Percentiles rank a stretch among this genome's conserved stretches.
Conservation (phyloP, 2,797 vertebrate species). For the Acanthis flammea region DNA sequence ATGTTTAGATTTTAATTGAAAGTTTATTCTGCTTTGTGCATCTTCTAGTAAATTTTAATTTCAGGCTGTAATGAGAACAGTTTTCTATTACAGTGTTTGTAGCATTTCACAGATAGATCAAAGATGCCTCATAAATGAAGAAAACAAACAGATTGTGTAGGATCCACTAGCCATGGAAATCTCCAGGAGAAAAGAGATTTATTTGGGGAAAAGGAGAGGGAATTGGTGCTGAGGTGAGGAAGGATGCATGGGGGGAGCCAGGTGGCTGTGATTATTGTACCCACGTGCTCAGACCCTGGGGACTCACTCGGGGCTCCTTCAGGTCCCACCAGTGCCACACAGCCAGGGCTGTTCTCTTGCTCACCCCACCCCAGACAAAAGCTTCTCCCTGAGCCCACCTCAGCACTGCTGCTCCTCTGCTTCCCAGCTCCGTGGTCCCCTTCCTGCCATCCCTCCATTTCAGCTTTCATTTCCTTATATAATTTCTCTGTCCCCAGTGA, state of each 20-base stretch:
- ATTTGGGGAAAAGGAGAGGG: neutral
- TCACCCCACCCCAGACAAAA: neutral
- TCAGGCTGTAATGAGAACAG: conserved; percentile 52
- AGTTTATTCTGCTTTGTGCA: conserved; percentile 70
- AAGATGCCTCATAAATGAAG: conserved; percentile 19
- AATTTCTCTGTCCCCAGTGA: neutral
- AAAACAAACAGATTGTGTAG: neutral
- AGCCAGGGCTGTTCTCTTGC: neutral
- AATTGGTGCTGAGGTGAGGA: neutral
- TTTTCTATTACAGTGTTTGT: neutral
- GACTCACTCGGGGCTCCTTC: accelerated
- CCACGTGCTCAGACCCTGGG: neutral
- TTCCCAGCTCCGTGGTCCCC: accelerated
- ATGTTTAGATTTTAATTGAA: conserved; percentile 72
- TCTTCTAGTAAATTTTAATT: conserved; percentile 70
- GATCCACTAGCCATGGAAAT: neutral
- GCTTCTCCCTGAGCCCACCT: neutral
- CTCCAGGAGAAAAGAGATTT: neutral
- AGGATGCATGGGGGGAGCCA: neutral
- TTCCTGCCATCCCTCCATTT: neutral
- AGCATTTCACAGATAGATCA: conserved; percentile 3
- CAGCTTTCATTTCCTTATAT: neutral
- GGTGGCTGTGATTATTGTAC: neutral
- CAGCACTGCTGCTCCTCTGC: accelerated
- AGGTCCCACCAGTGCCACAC: accelerated